Conservation (phyloP, 2,888 invertebrate species). For the Nomada flava region DNA sequence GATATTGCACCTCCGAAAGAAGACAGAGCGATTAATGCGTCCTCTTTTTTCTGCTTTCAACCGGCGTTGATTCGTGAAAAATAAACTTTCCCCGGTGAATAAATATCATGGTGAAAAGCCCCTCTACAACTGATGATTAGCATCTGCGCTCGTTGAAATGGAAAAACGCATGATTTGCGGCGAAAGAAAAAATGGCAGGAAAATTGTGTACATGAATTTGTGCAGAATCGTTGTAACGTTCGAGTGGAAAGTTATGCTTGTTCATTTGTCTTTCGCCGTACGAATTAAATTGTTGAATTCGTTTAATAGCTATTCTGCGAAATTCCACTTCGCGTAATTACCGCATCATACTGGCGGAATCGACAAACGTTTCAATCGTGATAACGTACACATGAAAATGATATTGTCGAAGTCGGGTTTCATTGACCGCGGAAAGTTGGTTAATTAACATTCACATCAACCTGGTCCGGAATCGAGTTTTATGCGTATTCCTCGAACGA, state of each 20-base stretch:
- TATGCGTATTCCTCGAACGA: conserved; percentile 41
- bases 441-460: conserved; percentile 68
- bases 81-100: conserved; percentile 2
- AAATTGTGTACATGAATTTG: neutral
- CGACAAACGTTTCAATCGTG: conserved; percentile 15
- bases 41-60: neutral
- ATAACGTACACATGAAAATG: conserved; percentile 22
- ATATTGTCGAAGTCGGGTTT: conserved; percentile 5
- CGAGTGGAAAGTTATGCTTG: no score
- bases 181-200: neutral
- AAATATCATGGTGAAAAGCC: neutral
- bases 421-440: conserved; percentile 66
- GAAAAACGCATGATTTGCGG: neutral
- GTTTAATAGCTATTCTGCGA: no score
- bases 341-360: conserved; percentile 36
- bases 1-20: conserved; percentile 8
- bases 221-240: no score
- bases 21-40: neutral
- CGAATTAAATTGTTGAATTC: neutral
- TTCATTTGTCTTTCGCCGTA: no score
- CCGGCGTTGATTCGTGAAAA: neutral
- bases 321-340: conserved; percentile 8
- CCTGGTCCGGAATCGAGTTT: conserved; percentile 50
- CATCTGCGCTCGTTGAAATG: neutral
- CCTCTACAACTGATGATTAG: conserved; percentile 4